These are phyloP conservation scores for Vanessa atalanta DNA, from an alignment of 1,140 invertebrate species.

Conservation along the genomic window DNA sequence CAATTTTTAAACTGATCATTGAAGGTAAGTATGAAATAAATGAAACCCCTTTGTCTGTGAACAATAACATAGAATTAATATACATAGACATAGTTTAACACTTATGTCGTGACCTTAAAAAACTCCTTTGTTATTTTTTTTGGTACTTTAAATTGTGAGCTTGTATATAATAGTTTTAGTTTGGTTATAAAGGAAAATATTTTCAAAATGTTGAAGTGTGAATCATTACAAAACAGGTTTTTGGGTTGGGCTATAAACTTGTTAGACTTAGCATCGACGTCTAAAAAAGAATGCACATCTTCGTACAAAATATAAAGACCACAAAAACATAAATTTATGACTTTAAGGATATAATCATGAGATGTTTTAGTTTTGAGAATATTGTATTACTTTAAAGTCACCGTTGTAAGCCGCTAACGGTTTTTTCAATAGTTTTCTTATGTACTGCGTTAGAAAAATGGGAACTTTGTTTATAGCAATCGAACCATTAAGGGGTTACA, in stretches of 20 bases:
- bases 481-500: conserved; percentile 57
- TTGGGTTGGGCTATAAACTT: not conserved
- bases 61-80: not conserved
- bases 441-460: not conserved
- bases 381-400: no score
- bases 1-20: no score
- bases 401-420: no score
- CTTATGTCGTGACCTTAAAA: not conserved
- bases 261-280: not conserved
- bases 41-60: no score
- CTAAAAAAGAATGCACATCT: not conserved
- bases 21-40: no score
- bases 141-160: not conserved
- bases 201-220: not conserved
- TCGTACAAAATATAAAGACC: not conserved
- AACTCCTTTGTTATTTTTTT: not conserved
- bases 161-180: no score
- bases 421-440: not conserved
- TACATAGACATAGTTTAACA: no score
- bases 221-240: not conserved
- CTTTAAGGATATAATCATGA: no score
- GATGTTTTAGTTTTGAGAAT: no score
- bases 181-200: no score
- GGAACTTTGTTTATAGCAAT: conserved; percentile 47
- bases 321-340: no score